These are phyloP conservation scores for Coluber constrictor DNA, from an alignment of 2,797 vertebrate genomes.

Conservation along the genomic window DNA sequence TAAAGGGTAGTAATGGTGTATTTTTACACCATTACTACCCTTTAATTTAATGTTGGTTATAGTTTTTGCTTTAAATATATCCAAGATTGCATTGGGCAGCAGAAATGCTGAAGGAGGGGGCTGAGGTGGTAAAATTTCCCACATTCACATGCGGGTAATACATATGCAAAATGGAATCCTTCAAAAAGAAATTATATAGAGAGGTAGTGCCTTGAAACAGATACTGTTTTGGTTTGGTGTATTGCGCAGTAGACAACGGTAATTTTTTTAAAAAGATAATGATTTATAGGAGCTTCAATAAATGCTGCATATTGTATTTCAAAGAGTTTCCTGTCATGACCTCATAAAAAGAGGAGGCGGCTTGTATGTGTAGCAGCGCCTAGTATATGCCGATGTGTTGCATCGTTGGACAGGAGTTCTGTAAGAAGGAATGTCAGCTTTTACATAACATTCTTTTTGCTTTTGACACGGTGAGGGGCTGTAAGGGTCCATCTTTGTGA, in stretches of 20 bases:
- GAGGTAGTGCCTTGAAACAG: constrained; percentile 59
- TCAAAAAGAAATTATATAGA: constrained; percentile 23
- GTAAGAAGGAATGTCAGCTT: constrained; percentile 96
- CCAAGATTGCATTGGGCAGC: constrained; percentile 63
- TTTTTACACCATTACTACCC: too few species aligned
- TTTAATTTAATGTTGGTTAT: constrained; percentile 71
- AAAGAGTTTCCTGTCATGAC: constrained; percentile 86
- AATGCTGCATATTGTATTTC: constrained; percentile 84
- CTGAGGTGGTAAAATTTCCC: constrained; percentile 58
- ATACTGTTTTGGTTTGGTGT: constrained; percentile 72
- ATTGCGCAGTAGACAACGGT: constrained; percentile 76
- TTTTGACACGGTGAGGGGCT: constrained; percentile 83
- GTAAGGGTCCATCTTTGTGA: constrained; percentile 85
- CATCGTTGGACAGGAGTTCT: constrained; percentile 93
- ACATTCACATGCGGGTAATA: constrained; percentile 67
- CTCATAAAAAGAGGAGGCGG: constrained; percentile 88
- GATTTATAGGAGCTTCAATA: constrained; percentile 83
- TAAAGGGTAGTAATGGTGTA: constrained; percentile 56
- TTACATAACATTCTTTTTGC: constrained; percentile 85
- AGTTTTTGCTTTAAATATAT: constrained; percentile 69
- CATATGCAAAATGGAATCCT: constrained; percentile 62
- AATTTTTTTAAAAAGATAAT: constrained; percentile 71
- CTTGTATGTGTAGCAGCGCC: constrained; percentile 83
- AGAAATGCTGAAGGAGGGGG: constrained; percentile 55
- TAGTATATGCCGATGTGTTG: constrained; percentile 89